Evolutionary conservation across 2,888 invertebrate species (phyloP).

Genomic region (Eupsilia transversa): DNA sequence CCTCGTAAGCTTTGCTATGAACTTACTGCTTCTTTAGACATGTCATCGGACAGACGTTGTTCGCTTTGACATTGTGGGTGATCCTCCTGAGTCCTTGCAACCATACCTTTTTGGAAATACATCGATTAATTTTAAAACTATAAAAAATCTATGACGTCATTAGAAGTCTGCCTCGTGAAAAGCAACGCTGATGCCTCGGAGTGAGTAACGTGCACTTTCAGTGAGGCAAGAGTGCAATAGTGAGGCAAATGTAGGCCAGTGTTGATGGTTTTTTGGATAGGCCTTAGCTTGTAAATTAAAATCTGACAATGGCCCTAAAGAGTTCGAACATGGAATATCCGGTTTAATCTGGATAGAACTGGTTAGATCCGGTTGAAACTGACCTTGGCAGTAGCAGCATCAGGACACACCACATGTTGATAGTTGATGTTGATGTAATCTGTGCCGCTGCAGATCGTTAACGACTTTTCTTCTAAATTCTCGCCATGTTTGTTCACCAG

Average conservation of each 20-base stretch:
- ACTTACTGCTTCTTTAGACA: slow-evolving; percentile 99
- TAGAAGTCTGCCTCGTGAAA: slow-evolving; percentile 41
- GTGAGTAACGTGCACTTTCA: slow-evolving; percentile 41
- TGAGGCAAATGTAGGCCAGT: slow-evolving; percentile 44
- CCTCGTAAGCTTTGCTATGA: slow-evolving; percentile 57
- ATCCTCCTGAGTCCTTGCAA: slow-evolving; percentile 97
- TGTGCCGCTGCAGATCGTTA: slow-evolving; percentile 99
- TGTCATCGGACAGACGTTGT: slow-evolving; percentile 99
- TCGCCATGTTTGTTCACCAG: slow-evolving; percentile 95
- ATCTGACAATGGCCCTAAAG: background rate
- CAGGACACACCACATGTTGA: slow-evolving; percentile 98
- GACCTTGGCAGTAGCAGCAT: slow-evolving; percentile 98
- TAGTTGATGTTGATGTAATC: slow-evolving; percentile 99
- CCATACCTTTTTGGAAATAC: slow-evolving; percentile 94
- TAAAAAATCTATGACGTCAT: background rate
- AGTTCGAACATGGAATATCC: slow-evolving; percentile 19
- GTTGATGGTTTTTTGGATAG: slow-evolving; percentile 37
- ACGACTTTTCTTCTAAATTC: slow-evolving; percentile 96
- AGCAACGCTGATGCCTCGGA: slow-evolving; percentile 50
- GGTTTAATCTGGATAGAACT: background rate
- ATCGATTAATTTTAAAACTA: slow-evolving; percentile 43
- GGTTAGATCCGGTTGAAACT: slow-evolving; percentile 30
- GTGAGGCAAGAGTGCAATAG: slow-evolving; percentile 43
- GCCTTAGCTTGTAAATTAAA: slow-evolving; percentile 18
- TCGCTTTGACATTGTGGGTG: slow-evolving; percentile 99